phyloP scores from a whole-genome alignment of 2,113 vertebrate species.

The Parus major region DNA sequence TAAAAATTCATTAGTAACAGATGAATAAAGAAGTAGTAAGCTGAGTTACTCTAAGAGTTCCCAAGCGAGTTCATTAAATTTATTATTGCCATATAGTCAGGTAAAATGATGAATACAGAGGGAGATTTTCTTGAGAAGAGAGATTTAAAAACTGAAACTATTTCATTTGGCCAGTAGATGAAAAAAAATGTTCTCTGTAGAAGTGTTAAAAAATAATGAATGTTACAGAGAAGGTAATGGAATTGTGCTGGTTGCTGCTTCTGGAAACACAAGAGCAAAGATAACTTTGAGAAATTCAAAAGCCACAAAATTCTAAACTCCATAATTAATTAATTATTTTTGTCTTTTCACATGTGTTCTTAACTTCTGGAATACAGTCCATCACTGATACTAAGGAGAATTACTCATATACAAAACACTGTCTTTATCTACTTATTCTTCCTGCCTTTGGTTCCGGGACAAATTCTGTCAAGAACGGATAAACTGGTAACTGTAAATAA shows the following conservation, averaged over 20 bases:
- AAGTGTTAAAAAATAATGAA: constrained; percentile 9
- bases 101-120: background rate
- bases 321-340: background rate
- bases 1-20: constrained; percentile 41
- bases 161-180: background rate
- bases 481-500: background rate
- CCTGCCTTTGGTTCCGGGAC: background rate
- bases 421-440: background rate
- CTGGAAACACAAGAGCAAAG: background rate
- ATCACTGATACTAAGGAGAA: background rate
- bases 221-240: background rate
- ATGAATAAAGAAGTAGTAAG: constrained; percentile 10
- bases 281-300: background rate
- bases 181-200: background rate
- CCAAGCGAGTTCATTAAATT: background rate
- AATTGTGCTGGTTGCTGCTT: background rate
- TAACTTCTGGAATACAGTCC: background rate
- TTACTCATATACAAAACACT: background rate
- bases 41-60: background rate
- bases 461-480: background rate
- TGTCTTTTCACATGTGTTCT: background rate
- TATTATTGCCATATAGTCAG: background rate
- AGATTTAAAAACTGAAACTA: background rate
- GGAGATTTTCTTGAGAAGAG: background rate
- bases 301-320: background rate